Evolutionary conservation across 2,797 vertebrate genomes (phyloP), one percentile per base, ranked within the genome.

Genomic region (Odontamblyopus rebecca): DNA sequence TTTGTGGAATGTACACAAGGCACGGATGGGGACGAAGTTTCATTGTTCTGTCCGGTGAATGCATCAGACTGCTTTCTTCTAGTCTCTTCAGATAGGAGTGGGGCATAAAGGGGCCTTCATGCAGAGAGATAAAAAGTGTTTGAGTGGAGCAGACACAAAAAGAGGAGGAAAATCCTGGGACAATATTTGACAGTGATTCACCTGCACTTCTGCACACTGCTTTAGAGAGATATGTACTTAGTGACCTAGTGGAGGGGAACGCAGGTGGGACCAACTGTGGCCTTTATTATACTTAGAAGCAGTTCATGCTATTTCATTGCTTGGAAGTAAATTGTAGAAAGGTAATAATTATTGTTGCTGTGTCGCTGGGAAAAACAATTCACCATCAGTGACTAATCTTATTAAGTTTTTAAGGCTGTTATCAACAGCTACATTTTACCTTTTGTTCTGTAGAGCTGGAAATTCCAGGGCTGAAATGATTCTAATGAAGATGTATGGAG

Each of bases 161-260:
- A 73, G 69, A 78, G 68, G 72, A 73, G 75, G 83, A 88, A 88
- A 89, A 83, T 83, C 80, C 83, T 87, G 70, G 84, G 85, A 89
- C 89, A 92, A 92, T 89, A 91, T 92, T 87, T 89, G 85, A 89
- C 80, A 80, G 75, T 87, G 88, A 93, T 89, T 89, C 88, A 89
- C 84, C 85, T 72, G 60, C 70, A 85, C 82, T 86, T 90, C n/a
- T n/a, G n/a, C 82, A 86, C 84, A 82, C 85, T 69, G 60, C 60
- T 44, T 6, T 50, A 66, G 65, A 82, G 74, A 84, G 86, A 91
- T 92, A 87, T 68, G 83, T 80, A 91, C 85, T 85, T 81, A 72
- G 82, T 85, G 80, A 82, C 75, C 74, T 80, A 84, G 72, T 90
- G 84, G 78, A 86, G 83, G 81, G 74, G 84, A 88, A 81, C 75